Evolutionary conservation across 2,113 vertebrate genomes (phyloP), one percentile per base, ranked within the genome.

Genomic region (Syngnathus floridae): DNA sequence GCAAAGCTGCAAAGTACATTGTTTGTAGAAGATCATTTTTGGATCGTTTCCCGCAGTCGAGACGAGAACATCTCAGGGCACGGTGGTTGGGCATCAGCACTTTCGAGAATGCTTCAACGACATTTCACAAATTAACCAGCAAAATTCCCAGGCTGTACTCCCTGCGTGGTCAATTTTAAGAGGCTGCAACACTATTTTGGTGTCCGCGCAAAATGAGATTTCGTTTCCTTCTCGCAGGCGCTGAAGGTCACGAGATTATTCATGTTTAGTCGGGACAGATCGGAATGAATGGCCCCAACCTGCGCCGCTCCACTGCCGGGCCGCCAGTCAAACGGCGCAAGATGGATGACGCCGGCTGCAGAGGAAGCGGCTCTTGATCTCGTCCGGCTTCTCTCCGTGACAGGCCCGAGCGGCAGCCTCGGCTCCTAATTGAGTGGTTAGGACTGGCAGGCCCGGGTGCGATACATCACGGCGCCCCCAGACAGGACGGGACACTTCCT

Each of bases 241-340:
- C 78, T 87, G 88, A 90, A 89, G 88, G 87, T 90, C 83, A 81
- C 5, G 35, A 66, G 73, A 82, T 80, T 77, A 80, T 84, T 87
- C 86, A 81, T 87, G 85, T 88, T 75, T 70, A 75, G 70, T 68
- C 54, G 66, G 14, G 76, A 70, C 80, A 88, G 86, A 88, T 83
- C 40, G 77, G 84, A 78, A 89, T 81, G 84, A 84, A 88, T 88
- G 76, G 71, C 65, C 68, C 79, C 12, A 26, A 77, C 80, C 81
- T 84, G 79, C 26, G 70, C 71, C 62, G 78, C 70, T 77, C 21
- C 59, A 13, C 4, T 38, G 21, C 59, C 59, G 38, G 21, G 38
- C 59, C 22, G 59, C 59, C 59, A 43, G n/a, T 45, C 59, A 61
- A 43, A 22, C 19, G 13, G 59, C 59, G 21, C 21, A 70, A 82